Conservation (phyloP, 2,113 vertebrate genomes). For the Larimichthys polyactis region DNA sequence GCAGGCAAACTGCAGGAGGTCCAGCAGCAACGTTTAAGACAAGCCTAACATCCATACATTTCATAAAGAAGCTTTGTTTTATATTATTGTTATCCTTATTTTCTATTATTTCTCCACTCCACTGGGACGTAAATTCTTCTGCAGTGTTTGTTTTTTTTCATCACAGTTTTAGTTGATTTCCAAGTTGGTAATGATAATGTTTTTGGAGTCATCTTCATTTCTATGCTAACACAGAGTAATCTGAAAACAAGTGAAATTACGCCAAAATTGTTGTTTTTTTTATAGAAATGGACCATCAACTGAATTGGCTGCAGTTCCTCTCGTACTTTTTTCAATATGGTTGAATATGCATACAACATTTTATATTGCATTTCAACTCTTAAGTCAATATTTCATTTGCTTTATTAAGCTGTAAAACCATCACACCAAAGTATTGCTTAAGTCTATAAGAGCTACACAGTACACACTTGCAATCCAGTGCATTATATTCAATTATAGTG, state of each 20-base stretch:
- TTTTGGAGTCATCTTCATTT: slow-evolving; percentile 5
- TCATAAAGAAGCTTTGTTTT: neutral
- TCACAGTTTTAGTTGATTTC: slow-evolving; percentile 15
- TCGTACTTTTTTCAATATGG: neutral
- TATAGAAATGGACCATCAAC: slow-evolving; percentile 1
- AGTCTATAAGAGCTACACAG: neutral
- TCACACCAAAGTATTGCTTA: neutral
- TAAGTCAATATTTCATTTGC: slow-evolving; percentile 10
- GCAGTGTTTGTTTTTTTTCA: slow-evolving; percentile 10
- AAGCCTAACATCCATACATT: neutral
- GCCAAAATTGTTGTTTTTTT: neutral
- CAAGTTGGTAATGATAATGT: neutral
- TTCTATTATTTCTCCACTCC: neutral
- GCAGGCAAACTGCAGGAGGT: too few relatives aligned
- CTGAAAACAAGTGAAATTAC: neutral
- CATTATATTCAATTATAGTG: neutral
- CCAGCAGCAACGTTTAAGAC: neutral
- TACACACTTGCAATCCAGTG: slow-evolving; percentile 26
- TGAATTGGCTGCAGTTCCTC: neutral
- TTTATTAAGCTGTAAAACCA: neutral
- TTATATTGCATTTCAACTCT: neutral
- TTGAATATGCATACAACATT: neutral
- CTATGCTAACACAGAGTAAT: neutral
- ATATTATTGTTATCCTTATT: neutral
- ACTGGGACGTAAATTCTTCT: neutral